Conservation (phyloP, 2,888 invertebrate species). For the Harpalus rubripes region DNA sequence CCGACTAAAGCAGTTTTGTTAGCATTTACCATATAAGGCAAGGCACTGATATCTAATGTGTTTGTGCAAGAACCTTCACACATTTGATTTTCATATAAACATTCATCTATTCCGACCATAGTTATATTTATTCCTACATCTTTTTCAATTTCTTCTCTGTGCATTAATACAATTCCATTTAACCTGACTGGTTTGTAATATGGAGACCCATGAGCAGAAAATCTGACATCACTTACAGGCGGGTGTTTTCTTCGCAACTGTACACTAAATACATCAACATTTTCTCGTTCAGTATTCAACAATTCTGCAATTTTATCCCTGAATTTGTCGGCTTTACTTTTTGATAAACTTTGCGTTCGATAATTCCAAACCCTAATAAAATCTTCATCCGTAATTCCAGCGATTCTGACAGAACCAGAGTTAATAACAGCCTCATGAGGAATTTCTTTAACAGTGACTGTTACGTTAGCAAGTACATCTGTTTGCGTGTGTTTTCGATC, state of each 20-base stretch:
- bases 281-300: conserved; percentile 90
- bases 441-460: conserved; percentile 91
- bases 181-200: conserved; percentile 96
- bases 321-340: conserved; percentile 94
- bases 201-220: conserved; percentile 96
- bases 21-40: conserved; percentile 97
- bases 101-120: conserved; percentile 99
- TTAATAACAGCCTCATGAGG: conserved; percentile 95
- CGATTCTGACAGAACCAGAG: conserved; percentile 93
- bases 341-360: conserved; percentile 89
- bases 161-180: conserved; percentile 95
- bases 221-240: conserved; percentile 94
- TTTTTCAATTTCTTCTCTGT: conserved; percentile 95
- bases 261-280: conserved; percentile 98
- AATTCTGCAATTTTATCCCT: conserved; percentile 92
- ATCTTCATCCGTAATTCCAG: conserved; percentile 90
- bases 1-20: conserved; percentile 98
- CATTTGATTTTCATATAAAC: conserved; percentile 95
- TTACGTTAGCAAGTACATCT: conserved; percentile 90
- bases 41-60: conserved; percentile 90
- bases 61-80: conserved; percentile 98
- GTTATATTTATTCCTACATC: conserved; percentile 97
- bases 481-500: conserved; percentile 96
- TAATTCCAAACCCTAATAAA: conserved; percentile 97
- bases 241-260: conserved; percentile 92